A percentile compares a stretch with the other conserved stretches of the same genome.
phyloP scores from a whole-genome alignment of 2,888 invertebrate species.

The Griposia aprilina region DNA sequence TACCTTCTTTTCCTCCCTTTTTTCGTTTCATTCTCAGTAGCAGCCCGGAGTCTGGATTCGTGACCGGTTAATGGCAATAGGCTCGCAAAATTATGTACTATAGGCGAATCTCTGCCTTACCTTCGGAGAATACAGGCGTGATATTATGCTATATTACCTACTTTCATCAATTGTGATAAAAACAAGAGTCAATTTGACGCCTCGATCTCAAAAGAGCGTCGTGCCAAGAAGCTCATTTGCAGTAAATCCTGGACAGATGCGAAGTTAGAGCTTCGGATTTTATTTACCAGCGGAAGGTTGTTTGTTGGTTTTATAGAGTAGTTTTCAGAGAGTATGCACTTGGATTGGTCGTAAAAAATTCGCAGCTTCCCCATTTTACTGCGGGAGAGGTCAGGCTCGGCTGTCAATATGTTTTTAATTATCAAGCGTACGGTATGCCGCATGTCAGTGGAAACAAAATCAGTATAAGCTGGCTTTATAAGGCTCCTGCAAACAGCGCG shows the following conservation, averaged over 20 bases:
- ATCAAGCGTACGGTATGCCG: background rate
- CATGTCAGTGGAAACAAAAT: too few species aligned
- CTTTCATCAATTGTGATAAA: background rate
- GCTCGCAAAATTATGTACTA: background rate
- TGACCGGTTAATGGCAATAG: background rate
- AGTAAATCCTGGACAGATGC: constrained; percentile 5
- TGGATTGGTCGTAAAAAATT: constrained; percentile 23
- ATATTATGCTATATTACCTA: background rate
- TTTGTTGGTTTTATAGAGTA: constrained; percentile 34
- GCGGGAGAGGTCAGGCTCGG: background rate
- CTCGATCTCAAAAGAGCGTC: background rate
- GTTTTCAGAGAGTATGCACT: constrained; percentile 12
- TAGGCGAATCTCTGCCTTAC: background rate
- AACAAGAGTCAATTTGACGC: background rate
- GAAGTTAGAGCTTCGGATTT: constrained; percentile 30
- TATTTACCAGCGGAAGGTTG: constrained; percentile 1
- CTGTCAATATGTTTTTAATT: constrained; percentile 11
- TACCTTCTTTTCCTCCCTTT: too few species aligned
- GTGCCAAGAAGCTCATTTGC: constrained; percentile 11
- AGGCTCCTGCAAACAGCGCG: too few species aligned
- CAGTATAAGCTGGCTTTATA: too few species aligned
- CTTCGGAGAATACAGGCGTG: background rate
- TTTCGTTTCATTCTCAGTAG: background rate
- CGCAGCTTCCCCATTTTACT: constrained; percentile 6
- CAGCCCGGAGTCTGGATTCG: background rate